phyloP scores from a whole-genome alignment of 1,140 invertebrate species.

The Lepidurus packardi region DNA sequence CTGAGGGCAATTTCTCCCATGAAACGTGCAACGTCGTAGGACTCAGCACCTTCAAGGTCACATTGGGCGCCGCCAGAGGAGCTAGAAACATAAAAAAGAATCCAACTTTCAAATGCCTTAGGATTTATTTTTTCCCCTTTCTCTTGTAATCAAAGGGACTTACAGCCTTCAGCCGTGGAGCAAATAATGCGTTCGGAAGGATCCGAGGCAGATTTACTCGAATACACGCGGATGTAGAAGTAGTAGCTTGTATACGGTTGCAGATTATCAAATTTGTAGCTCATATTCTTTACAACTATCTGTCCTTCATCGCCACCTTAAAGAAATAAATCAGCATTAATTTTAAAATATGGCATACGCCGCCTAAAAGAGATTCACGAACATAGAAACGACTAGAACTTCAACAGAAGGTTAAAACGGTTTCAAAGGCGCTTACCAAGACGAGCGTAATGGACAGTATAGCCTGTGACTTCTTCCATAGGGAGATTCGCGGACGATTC shows the following conservation, averaged over 20 bases:
- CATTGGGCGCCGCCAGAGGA: conserved; percentile 52
- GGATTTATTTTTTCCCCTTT: too few relatives aligned
- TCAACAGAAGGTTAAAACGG: background rate
- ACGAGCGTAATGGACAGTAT: conserved; percentile 58
- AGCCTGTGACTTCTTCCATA: conserved; percentile 45
- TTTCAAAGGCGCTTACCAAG: conserved; percentile 46
- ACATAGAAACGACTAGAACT: too few relatives aligned
- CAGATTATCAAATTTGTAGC: conserved; percentile 51
- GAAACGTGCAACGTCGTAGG: conserved; percentile 53
- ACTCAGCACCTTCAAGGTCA: conserved; percentile 49
- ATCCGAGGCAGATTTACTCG: conserved; percentile 55
- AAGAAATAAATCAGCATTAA: conserved; percentile 36
- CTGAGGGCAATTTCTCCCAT: conserved; percentile 54
- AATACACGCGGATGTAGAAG: conserved; percentile 59
- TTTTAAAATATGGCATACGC: background rate
- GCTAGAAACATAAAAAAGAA: conserved; percentile 45
- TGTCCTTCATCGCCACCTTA: conserved; percentile 50
- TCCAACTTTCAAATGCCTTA: background rate
- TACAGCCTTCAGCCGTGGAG: conserved; percentile 56
- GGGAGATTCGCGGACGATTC: conserved; percentile 42
- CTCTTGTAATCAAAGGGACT: conserved; percentile 30
- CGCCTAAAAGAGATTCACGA: too few relatives aligned
- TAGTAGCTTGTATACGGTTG: conserved; percentile 61
- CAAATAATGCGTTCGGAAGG: conserved; percentile 56
- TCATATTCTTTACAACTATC: conserved; percentile 52